These are phyloP conservation scores for Amiota minor DNA, from an alignment of 2,888 invertebrate species.

Conservation along the genomic window DNA sequence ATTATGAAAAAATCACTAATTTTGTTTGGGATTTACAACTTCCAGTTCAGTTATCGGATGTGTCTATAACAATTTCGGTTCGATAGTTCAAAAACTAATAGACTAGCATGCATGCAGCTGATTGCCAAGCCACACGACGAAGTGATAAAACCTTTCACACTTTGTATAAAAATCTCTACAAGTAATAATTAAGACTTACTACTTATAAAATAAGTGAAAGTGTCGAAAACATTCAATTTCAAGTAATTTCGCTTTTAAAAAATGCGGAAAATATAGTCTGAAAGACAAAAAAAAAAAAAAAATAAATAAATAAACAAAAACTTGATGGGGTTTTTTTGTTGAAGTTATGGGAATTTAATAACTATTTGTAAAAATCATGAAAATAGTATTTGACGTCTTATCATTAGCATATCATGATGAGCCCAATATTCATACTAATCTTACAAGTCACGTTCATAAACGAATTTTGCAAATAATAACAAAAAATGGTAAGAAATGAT, in stretches of 20 bases:
- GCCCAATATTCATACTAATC: no score
- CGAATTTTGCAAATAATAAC: slow-evolving; percentile 7
- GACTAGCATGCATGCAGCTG: no score
- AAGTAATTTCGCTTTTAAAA: slow-evolving; percentile 63
- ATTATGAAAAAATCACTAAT: no score
- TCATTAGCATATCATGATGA: slow-evolving; percentile 25
- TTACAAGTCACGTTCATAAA: background rate
- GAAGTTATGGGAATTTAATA: background rate
- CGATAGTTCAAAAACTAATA: no score
- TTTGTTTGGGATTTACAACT: no score
- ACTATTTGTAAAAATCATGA: background rate
- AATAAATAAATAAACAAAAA: background rate
- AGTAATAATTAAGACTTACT: no score
- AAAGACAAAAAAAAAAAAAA: background rate
- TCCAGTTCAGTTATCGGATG: no score
- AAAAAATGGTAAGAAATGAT: background rate
- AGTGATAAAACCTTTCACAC: no score
- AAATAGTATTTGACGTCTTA: background rate
- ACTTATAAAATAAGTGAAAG: slow-evolving; percentile 56
- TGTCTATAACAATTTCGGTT: no score
- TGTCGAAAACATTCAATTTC: slow-evolving; percentile 60
- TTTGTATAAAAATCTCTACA: no score
- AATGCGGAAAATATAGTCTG: background rate
- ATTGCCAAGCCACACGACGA: no score
- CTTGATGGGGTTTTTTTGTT: no score